Conservation (phyloP, 2,888 invertebrate genomes). For the Abscondita cerata region DNA sequence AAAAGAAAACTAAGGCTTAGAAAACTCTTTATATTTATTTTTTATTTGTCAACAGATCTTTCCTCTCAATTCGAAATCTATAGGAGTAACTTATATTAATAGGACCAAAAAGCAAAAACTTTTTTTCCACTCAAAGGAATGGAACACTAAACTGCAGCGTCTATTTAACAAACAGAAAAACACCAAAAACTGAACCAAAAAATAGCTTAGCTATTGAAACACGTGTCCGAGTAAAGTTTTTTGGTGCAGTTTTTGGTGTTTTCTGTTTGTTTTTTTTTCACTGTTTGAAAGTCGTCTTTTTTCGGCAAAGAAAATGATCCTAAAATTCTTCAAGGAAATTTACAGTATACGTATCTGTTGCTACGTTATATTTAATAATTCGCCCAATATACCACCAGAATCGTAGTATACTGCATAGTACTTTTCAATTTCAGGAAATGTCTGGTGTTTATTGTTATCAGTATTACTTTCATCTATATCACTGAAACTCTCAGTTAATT, state of each 20-base stretch:
- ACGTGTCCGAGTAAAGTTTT: too few relatives aligned
- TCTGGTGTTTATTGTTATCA: background rate
- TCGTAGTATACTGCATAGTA: slow-evolving; percentile 1
- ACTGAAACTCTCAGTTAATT: background rate
- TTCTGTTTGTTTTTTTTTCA: too few relatives aligned
- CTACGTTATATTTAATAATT: background rate
- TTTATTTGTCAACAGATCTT: too few relatives aligned
- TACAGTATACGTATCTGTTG: background rate
- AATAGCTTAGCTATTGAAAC: too few relatives aligned
- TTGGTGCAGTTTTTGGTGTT: too few relatives aligned
- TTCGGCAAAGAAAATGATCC: too few relatives aligned
- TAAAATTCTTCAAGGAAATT: background rate
- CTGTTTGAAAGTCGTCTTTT: background rate
- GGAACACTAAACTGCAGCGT: too few relatives aligned
- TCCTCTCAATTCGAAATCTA: too few relatives aligned
- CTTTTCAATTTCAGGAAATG: background rate
- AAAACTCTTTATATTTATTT: background rate
- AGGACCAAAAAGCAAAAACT: background rate
- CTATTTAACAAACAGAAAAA: too few relatives aligned
- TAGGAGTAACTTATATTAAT: too few relatives aligned
- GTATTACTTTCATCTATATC: background rate
- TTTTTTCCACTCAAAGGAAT: too few relatives aligned
- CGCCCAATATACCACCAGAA: background rate
- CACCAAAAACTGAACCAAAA: too few relatives aligned
- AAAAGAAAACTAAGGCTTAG: background rate